phyloP scores from a whole-genome alignment of 2,113 vertebrate species.

The Callipepla californica region DNA sequence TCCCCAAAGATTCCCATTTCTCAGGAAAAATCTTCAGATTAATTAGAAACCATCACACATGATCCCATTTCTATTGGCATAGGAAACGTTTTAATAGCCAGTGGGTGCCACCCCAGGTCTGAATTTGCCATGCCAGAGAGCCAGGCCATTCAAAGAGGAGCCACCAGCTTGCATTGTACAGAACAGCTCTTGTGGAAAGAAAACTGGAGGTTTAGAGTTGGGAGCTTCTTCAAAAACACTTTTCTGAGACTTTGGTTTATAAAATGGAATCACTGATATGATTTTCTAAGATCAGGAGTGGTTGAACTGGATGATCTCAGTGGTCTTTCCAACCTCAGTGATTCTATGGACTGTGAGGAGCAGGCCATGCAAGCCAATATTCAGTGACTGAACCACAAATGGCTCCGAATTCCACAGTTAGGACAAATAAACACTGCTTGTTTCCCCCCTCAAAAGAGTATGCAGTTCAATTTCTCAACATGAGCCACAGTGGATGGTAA shows the following conservation, averaged over 20 bases:
- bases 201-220: background rate
- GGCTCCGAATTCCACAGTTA: accelerated
- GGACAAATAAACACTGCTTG: background rate
- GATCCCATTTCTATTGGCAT: background rate
- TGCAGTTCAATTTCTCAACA: background rate
- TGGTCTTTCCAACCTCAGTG: no score
- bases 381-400: accelerated
- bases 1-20: background rate
- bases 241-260: background rate
- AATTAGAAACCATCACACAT: background rate
- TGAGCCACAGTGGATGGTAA: background rate
- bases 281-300: accelerated
- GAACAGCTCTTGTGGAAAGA: background rate
- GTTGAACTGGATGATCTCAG: no score
- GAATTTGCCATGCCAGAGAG: background rate
- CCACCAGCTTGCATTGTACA: background rate
- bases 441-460: background rate
- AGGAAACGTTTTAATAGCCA: conserved; percentile 38
- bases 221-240: background rate
- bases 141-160: background rate
- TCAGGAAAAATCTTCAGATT: background rate
- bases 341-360: background rate
- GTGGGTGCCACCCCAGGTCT: conserved; percentile 31
- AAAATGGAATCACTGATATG: background rate
- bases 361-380: background rate